Percentiles rank a stretch among this genome's conserved stretches.
Evolutionary conservation across 1,140 invertebrate genomes (phyloP).

Genomic region (Papilio glaucus): DNA sequence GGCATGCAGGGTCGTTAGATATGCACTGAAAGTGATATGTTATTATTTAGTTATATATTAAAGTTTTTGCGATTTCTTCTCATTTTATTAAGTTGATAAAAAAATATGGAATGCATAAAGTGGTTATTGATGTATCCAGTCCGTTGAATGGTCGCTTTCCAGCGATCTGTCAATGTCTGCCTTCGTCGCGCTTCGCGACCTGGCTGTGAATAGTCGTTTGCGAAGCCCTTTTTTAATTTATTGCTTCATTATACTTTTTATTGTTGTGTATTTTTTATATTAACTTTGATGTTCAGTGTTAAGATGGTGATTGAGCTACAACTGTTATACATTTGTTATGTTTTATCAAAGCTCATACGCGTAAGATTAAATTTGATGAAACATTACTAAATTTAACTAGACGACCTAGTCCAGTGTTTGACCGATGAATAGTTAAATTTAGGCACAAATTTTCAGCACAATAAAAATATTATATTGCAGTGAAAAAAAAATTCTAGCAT

Average conservation of each 20-base stretch:
- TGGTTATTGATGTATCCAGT: constrained; percentile 38
- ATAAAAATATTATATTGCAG: too few species aligned
- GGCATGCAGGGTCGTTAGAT: background rate
- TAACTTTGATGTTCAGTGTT: constrained; percentile 9
- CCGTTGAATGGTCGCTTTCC: constrained; percentile 33
- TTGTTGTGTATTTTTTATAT: constrained; percentile 1
- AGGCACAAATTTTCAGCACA: too few species aligned
- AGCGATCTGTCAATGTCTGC: constrained; percentile 46
- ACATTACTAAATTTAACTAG: too few species aligned
- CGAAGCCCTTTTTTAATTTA: constrained; percentile 23
- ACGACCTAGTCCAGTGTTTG: too few species aligned
- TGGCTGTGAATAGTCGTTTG: constrained; percentile 33
- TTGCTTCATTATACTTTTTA: constrained; percentile 20
- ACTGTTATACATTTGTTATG: too few species aligned
- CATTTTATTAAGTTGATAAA: constrained; percentile 23
- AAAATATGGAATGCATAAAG: constrained; percentile 32
- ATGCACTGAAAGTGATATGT: background rate
- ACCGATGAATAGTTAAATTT: too few species aligned
- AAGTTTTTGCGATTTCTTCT: background rate
- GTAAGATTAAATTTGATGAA: too few species aligned
- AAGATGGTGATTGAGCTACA: too few species aligned
- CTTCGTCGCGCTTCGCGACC: constrained; percentile 32
- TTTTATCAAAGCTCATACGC: too few species aligned
- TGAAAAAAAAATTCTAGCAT: too few species aligned
- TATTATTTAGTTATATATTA: constrained; percentile 9